Base-by-base conservation (phyloP, 2,113 vertebrate genomes). In the Peucedramus taeniatus region DNA sequence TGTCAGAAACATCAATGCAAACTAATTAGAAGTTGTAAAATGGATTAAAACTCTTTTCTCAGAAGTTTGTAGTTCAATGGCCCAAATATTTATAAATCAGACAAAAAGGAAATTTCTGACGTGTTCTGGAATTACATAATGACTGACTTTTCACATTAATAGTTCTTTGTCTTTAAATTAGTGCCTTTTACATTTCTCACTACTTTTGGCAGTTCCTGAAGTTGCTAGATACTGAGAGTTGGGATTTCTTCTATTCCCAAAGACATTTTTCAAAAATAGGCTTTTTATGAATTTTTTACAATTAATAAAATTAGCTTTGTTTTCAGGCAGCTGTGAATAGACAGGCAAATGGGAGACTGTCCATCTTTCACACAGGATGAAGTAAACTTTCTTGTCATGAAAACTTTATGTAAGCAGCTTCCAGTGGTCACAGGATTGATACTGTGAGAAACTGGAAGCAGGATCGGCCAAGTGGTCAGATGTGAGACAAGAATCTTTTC, bases 121-220 rank as follows among this genome's bases (percentile, higher is more conserved):
- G 0, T 81, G 10, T 63, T 88, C 51, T 78, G 79, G 72, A 84
- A 86, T 90, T 77, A 70, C 35, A 51, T 77, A 89, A 91, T 1
- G 57, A 60, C 60, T 86, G 90, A 77, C 83, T 93, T 83, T 80
- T 77, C 83, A 71, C 69, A 60, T 92, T 90, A 92, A 39, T 83
- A 81, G 75, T 82, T 86, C 64, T 95, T 94, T 97, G 79, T 94
- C 80, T 56, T 93, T 92, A 53, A 81, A 78, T 89, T 74, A 88
- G 20, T 83, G 51, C 20, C 61, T 88, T 94, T 94, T 86, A 9
- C 50, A 84, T 86, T 90, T 91, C 64, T 63, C 79, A 80, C 22
- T 90, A 18, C 40, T 90, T 89, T 93, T 94, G 92, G 68, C 80
- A 83, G 47, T 78, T 87, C 30, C 75, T 51, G 51, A 69, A 77